Evolutionary conservation across 2,888 invertebrate genomes (phyloP), one percentile per base, ranked within the genome.

Genomic region (Galeopsomyia nigrocyanea): DNA sequence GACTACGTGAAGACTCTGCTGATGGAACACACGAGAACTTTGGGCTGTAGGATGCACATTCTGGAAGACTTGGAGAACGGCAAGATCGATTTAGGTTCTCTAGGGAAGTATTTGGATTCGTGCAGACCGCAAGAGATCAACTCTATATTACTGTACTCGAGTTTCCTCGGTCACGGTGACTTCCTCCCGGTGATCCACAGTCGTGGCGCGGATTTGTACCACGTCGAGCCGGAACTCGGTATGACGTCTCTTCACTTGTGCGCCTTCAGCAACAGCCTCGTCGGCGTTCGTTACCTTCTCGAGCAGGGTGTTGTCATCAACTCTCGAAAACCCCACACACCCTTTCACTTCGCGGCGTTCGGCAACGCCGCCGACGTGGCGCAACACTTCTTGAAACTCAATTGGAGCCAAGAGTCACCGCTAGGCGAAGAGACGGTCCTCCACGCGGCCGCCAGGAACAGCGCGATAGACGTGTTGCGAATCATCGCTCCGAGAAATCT

Each of bases 311-410:
- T 90, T 77, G 92, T 92, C 80, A 90, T 93, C 10, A 92, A 93
- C 86, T 90, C 91, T 82, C 90, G 90, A 73, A 91, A 92, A 83
- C 91, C 91, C 79, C 93, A 93, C 83, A 93, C 93, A 58, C 95
- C 96, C 0, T 89, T 97, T 72, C 96, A 97, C 86, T 95, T 95
- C 83, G 95, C 96, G 16, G 95, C 96, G 47, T 95, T 95, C 87
- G 95, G 96, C 16, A 94, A 96, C 82, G 92, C 95, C 75, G 90
- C 92, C 66, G 92, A 93, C 81, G 94, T 95, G 16, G 93, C 94
- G 68, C 92, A 91, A 86, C 90, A 95, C 81, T 90, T 97, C 74
- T 89, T 96, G 75, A 90, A 90, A 75, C 90, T 90, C 76, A 93
- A 92, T 21, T 92, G 94, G 66, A 90, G 90, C 75, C 88, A 92